Evolutionary conservation across 2,797 vertebrate species (phyloP).

Genomic region (Taeniopygia guttata): DNA sequence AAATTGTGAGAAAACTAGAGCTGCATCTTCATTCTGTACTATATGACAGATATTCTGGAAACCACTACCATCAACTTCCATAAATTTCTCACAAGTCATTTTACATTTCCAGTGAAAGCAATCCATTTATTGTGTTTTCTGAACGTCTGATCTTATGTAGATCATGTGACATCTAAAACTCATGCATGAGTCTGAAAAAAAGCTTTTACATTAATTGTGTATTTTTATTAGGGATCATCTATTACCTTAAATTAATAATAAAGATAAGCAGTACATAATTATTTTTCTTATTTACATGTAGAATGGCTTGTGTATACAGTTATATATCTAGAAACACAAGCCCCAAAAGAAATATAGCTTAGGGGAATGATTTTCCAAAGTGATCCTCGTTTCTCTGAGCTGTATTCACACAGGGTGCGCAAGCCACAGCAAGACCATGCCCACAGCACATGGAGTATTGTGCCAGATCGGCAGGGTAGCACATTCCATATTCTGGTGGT

Average conservation of each 20-base stretch:
- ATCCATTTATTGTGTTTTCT: background rate
- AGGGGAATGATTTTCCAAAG: background rate
- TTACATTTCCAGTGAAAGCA: background rate
- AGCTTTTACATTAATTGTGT: background rate
- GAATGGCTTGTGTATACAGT: background rate
- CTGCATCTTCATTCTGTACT: background rate
- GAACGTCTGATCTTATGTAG: background rate
- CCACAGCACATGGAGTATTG: accelerated
- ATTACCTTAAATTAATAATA: slow-evolving; percentile 18
- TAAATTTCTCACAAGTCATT: background rate
- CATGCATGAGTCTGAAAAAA: background rate
- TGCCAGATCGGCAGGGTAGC: accelerated
- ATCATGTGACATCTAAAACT: background rate
- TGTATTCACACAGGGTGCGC: background rate
- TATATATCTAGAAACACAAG: background rate
- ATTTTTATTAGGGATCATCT: background rate
- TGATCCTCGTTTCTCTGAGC: background rate
- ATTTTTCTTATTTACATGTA: background rate
- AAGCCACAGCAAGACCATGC: accelerated
- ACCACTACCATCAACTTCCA: background rate
- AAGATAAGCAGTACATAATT: background rate
- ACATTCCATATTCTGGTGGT: accelerated
- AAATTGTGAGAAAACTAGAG: background rate
- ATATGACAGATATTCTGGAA: background rate
- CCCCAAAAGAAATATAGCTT: background rate